Conservation (phyloP, 2,797 vertebrate species). For the Remorina albescens region DNA sequence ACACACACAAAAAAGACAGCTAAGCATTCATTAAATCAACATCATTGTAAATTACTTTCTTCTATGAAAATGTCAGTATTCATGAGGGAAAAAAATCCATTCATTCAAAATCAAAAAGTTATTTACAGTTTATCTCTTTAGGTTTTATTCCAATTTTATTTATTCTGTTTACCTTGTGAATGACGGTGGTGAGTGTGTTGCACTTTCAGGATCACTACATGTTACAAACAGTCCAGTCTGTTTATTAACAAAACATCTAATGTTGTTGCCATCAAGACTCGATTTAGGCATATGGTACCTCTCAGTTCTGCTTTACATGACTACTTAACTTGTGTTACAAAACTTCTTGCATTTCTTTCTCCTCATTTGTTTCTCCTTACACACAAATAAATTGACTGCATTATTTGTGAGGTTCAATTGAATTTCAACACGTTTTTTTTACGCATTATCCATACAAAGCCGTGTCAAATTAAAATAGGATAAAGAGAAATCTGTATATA, state of each 20-base stretch:
- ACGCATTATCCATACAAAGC: slow-evolving; percentile 34
- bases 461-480: slow-evolving; percentile 1
- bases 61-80: not conserved
- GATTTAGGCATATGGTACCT: not conserved
- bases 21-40: slow-evolving; percentile 25
- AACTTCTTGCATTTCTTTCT: slow-evolving; percentile 4
- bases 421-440: slow-evolving; percentile 39
- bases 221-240: not conserved
- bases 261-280: not conserved
- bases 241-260: not conserved
- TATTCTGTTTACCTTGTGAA: slow-evolving; percentile 1
- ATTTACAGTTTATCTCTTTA: not conserved
- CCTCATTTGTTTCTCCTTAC: slow-evolving; percentile 2
- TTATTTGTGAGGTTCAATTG: slow-evolving; percentile 40
- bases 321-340: not conserved
- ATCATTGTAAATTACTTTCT: slow-evolving; percentile 16
- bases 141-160: not conserved
- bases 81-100: not conserved
- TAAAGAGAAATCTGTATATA: slow-evolving; percentile 13
- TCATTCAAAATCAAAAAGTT: not conserved
- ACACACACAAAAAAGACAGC: too few species aligned
- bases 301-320: slow-evolving; percentile 16
- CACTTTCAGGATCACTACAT: not conserved
- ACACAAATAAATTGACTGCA: slow-evolving; percentile 25
- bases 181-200: not conserved